Conservation (phyloP, 2,888 invertebrate genomes). For the Pollenia angustigena region DNA sequence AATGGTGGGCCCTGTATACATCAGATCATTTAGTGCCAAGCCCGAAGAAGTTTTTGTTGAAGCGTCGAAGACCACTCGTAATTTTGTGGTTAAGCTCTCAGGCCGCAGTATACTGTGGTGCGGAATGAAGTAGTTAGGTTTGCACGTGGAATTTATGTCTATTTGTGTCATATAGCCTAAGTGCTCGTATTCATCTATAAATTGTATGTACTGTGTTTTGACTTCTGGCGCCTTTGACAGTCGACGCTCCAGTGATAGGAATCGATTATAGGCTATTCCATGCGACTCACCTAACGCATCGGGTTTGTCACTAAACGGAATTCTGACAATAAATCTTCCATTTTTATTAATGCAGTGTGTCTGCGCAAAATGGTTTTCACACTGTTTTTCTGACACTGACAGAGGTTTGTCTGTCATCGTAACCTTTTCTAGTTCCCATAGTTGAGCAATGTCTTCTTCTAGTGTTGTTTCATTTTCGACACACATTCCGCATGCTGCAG, state of each 20-base stretch:
- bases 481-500: too few species aligned
- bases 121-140: not conserved
- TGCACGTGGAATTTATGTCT: not conserved
- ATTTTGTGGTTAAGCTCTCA: slow-evolving; percentile 20
- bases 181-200: slow-evolving; percentile 20
- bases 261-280: not conserved
- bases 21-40: not conserved
- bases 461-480: too few species aligned
- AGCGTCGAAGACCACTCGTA: not conserved
- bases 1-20: not conserved
- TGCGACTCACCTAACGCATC: not conserved
- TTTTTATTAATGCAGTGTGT: slow-evolving; percentile 1
- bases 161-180: slow-evolving; percentile 17
- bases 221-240: not conserved
- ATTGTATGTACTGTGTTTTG: slow-evolving; percentile 11
- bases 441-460: too few species aligned
- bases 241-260: slow-evolving; percentile 16
- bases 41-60: not conserved
- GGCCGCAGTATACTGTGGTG: slow-evolving; percentile 11
- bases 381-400: not conserved
- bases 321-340: not conserved
- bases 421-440: too few species aligned
- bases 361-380: not conserved
- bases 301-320: not conserved
- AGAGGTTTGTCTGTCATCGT: too few species aligned